phyloP scores from a whole-genome alignment of 2,888 invertebrate species.

The Nematopogon swammerdamellus region DNA sequence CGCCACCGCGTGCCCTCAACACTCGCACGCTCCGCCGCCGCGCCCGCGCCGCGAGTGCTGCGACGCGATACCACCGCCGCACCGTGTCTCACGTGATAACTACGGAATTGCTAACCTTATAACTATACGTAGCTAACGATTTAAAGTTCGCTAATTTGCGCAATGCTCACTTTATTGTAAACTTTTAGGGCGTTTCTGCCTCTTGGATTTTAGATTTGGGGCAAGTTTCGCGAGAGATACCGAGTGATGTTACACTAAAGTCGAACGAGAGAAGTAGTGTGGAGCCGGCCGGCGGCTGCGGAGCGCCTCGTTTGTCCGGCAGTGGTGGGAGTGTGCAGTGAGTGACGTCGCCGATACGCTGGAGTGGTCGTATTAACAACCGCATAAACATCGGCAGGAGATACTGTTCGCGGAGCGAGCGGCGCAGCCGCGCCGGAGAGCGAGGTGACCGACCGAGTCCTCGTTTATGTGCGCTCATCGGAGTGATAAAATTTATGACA shows the following conservation, averaged over 20 bases:
- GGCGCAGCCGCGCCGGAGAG: slow-evolving; percentile 11
- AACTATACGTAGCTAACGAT: not conserved
- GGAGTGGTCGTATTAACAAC: not conserved
- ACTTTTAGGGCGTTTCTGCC: no score
- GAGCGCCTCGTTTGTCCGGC: no score
- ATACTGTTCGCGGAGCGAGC: not conserved
- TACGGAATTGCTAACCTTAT: not conserved
- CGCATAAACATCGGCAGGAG: not conserved
- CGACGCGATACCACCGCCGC: slow-evolving; percentile 20
- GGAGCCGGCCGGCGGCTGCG: no score
- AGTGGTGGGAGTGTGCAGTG: no score
- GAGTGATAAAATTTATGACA: slow-evolving; percentile 51
- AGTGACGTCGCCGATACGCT: no score
- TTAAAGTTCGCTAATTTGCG: no score
- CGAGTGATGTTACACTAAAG: no score
- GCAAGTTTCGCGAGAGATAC: no score
- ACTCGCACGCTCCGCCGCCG: slow-evolving; percentile 7
- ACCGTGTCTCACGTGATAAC: slow-evolving; percentile 1
- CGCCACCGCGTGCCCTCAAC: not conserved
- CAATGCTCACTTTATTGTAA: no score
- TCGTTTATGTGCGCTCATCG: slow-evolving; percentile 40
- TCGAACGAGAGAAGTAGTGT: no score
- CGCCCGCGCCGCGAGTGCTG: slow-evolving; percentile 13
- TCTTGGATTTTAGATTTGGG: no score
- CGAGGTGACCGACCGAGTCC: slow-evolving; percentile 30